Conservation (phyloP, 2,888 invertebrate genomes). For the Deroplatys truncata region DNA sequence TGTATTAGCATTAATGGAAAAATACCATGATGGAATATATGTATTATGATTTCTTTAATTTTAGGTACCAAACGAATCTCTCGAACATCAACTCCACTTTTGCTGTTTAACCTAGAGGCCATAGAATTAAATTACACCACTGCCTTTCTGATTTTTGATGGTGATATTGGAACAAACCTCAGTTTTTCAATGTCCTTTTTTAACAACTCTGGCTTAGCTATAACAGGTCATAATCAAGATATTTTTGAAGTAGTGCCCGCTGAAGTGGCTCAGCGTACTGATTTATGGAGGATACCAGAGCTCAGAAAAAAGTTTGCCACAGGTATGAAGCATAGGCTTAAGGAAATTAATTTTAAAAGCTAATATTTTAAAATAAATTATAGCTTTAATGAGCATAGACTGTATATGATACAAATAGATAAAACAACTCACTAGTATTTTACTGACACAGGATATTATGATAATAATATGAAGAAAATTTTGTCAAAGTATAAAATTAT, state of each 20-base stretch:
- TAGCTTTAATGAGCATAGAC: too few relatives aligned
- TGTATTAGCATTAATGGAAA: too few relatives aligned
- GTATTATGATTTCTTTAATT: too few relatives aligned
- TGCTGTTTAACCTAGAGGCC: not conserved
- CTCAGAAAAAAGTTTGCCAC: not conserved
- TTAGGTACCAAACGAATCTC: not conserved
- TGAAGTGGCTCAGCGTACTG: not conserved
- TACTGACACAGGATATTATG: too few relatives aligned
- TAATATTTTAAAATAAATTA: not conserved
- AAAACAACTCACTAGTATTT: too few relatives aligned
- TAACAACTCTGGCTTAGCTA: not conserved
- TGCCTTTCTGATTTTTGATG: not conserved
- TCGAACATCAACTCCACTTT: not conserved
- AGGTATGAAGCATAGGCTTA: not conserved
- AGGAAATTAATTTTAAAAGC: not conserved
- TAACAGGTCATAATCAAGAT: not conserved
- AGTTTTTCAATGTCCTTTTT: not conserved
- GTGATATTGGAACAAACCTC: not conserved
- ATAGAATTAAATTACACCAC: too few relatives aligned
- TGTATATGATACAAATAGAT: too few relatives aligned
- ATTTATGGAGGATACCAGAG: not conserved
- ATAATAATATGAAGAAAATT: too few relatives aligned
- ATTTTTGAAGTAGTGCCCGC: not conserved
- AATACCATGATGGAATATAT: too few relatives aligned
- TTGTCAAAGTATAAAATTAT: too few relatives aligned